Evolutionary conservation across 2,888 invertebrate genomes (phyloP).

Genomic region (Acanthacorydalis orientalis): DNA sequence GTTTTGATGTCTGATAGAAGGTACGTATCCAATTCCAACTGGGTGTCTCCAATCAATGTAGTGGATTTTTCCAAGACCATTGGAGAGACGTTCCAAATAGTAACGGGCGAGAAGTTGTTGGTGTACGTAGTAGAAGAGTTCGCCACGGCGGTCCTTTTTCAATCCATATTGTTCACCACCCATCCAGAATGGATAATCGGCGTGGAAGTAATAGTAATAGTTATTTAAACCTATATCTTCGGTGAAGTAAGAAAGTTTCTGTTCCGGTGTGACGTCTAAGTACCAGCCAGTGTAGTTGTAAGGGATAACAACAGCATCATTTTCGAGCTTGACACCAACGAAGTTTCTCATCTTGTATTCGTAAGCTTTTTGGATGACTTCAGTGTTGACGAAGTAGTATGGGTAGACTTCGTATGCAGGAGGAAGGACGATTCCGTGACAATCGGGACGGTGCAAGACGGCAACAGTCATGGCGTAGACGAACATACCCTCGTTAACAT

Average conservation of each 20-base stretch:
- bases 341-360: conserved; percentile 38
- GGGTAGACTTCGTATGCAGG: conserved; percentile 59
- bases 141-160: conserved; percentile 41
- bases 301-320: conserved; percentile 33
- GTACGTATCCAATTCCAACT: conserved; percentile 37
- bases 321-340: conserved; percentile 14
- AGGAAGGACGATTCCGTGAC: conserved; percentile 45
- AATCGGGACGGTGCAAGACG: conserved; percentile 43
- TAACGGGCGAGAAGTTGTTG: conserved; percentile 55
- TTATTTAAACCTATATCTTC: conserved; percentile 53
- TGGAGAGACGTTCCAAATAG: conserved; percentile 57
- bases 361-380: conserved; percentile 48
- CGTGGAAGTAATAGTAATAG: conserved; percentile 41
- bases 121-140: conserved; percentile 43
- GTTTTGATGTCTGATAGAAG: conserved; percentile 43
- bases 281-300: conserved; percentile 44
- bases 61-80: conserved; percentile 47
- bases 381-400: conserved; percentile 48
- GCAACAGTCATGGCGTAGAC: conserved; percentile 45
- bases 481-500: conserved; percentile 52
- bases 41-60: conserved; percentile 27
- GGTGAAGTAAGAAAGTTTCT: conserved; percentile 47
- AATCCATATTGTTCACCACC: conserved; percentile 33
- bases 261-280: conserved; percentile 34
- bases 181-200: conserved; percentile 48